phyloP scores from a whole-genome alignment of 2,797 vertebrate species.

The Prunella strophiata region DNA sequence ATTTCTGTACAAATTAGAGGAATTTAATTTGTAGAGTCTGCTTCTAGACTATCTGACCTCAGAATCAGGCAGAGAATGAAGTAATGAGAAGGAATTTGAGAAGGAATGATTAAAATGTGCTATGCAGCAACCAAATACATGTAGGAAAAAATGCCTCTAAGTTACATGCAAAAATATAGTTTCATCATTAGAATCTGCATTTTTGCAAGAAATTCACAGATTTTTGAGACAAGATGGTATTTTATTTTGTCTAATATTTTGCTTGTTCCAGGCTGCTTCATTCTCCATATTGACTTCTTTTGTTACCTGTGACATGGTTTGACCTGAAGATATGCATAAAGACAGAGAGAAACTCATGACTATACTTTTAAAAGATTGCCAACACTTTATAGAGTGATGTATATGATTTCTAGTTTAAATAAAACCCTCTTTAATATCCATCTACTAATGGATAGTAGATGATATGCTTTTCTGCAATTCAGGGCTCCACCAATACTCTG shows the following conservation, averaged over 20 bases:
- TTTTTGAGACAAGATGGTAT: not conserved
- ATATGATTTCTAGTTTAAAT: not conserved
- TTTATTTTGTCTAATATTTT: not conserved
- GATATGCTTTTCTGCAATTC: not conserved
- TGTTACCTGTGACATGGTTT: fast-evolving
- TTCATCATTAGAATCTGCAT: not conserved
- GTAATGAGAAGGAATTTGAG: not conserved
- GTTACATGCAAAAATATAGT: not conserved
- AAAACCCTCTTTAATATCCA: not conserved
- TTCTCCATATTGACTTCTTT: not conserved
- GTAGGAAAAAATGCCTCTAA: not conserved
- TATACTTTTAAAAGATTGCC: not conserved
- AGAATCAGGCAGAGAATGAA: not conserved
- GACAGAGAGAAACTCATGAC: not conserved
- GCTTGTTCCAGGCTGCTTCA: not conserved
- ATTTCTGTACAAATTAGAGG: not conserved
- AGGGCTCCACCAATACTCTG: not conserved
- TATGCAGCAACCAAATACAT: not conserved
- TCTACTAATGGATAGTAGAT: not conserved
- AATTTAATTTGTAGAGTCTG: not conserved
- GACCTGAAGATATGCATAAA: not conserved
- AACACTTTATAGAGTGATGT: not conserved
- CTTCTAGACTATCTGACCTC: not conserved
- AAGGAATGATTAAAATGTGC: not conserved
- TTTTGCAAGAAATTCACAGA: not conserved